Conservation (phyloP, 2,113 vertebrate species). For the Sylvicapra grimmia region DNA sequence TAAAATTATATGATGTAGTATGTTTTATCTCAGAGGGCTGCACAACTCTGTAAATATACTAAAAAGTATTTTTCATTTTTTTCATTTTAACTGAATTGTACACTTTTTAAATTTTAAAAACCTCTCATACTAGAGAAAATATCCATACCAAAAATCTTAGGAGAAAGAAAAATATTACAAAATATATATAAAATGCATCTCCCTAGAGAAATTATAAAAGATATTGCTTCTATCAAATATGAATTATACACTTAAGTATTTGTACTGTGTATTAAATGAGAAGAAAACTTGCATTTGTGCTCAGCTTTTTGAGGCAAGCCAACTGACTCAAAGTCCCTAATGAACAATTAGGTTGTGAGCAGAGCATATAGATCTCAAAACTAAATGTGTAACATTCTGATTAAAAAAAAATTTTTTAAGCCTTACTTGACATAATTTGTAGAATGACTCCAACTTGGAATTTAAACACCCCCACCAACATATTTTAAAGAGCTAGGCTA, state of each 20-base stretch:
- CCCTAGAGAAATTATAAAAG: neutral
- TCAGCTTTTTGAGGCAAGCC: constrained; percentile 11
- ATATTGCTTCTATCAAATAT: neutral
- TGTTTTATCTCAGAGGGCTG: neutral
- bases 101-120: neutral
- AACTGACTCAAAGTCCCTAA: neutral
- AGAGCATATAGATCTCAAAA: neutral
- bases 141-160: neutral
- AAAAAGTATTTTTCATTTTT: neutral
- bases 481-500: neutral
- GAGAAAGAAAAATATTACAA: neutral
- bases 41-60: neutral
- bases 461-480: neutral
- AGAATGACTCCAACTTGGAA: neutral
- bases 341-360: neutral
- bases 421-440: neutral
- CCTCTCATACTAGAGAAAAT: neutral
- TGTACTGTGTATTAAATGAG: neutral
- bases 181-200: neutral
- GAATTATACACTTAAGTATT: neutral
- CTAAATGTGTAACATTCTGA: neutral
- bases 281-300: neutral
- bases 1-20: neutral
- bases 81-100: neutral
- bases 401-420: neutral